Percentiles rank a stretch among this genome's conserved stretches.
Evolutionary conservation across 2,797 vertebrate genomes (phyloP).

Genomic region (Rhinatrema bivittatum): DNA sequence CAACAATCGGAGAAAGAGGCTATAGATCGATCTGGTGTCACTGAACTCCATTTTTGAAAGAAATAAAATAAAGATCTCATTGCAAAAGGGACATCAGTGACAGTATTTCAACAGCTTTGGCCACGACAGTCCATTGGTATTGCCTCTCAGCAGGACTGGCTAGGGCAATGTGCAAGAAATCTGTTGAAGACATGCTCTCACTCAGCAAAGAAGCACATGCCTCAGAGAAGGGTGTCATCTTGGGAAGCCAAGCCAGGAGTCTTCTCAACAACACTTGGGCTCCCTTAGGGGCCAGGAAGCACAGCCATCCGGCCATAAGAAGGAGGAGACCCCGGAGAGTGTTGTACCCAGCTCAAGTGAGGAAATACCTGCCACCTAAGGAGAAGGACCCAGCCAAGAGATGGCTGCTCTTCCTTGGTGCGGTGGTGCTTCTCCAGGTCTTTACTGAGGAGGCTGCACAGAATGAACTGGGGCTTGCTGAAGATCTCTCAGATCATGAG

Average conservation of each 20-base stretch:
- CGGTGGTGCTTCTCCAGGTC: conserved; percentile 8
- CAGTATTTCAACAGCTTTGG: too few species aligned
- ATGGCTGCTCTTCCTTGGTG: conserved; percentile 1
- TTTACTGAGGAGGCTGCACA: neutral
- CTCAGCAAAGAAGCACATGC: neutral
- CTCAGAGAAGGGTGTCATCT: neutral
- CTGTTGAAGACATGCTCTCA: too few species aligned
- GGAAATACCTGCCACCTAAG: conserved; percentile 4
- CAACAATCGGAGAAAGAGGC: too few species aligned
- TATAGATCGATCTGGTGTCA: too few species aligned
- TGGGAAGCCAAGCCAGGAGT: too few species aligned
- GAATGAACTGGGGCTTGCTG: neutral
- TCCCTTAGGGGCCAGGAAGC: neutral
- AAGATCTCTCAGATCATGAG: neutral
- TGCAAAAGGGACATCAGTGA: too few species aligned
- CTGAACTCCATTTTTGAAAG: too few species aligned
- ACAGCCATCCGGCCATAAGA: neutral
- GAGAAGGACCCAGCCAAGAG: conserved; percentile 1
- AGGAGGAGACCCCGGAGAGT: conserved; percentile 2
- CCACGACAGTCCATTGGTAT: too few species aligned
- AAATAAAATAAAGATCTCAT: too few species aligned
- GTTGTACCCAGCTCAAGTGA: neutral
- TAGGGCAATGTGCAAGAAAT: neutral
- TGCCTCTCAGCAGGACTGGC: too few species aligned
- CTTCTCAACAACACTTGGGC: neutral